Evolutionary conservation across 2,113 vertebrate species (phyloP), one percentile per base, ranked within the genome.

Genomic region (Myiozetetes cayanensis): DNA sequence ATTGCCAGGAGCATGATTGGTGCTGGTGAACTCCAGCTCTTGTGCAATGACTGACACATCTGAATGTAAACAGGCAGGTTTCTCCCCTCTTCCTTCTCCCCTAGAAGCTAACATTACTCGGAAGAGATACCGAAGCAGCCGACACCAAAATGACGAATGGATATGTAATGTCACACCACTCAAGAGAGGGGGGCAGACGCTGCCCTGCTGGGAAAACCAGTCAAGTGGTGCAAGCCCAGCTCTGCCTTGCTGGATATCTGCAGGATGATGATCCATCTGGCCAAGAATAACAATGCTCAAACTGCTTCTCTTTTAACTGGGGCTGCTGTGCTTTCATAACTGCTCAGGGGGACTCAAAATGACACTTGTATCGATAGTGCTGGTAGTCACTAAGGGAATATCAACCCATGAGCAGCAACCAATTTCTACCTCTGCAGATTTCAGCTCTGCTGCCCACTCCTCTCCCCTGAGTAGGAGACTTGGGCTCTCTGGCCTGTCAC

Each of bases 361-460:
- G 50, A 31, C 33, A 19, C 22, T 61, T 77, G 39, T 6, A 4
- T 62, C 62, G 43, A 17, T 50, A 44, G 28, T 2, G 2, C 62
- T 85, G 77, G 73, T 58, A 75, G 65, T 52, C 70, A 23, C 61
- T 67, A 35, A 50, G 49, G 50, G 31, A 58, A 8, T 35, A 71
- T 81, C 73, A 71, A 22, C 43, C 4, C 6, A 2, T 31, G 27
- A 66, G 46, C 73, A 70, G 30, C 31, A 62, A 74, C 43, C 6
- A 16, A 18, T 63, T 91, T 74, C 84, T 78, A 41, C 15, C 50
- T 46, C 59, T 46, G 17, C 22, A 14, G 1, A 6, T 71, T 90
- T 81, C 59, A 49, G 1, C 8, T 30, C 13, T 0, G 1, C 25
- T 47, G 33, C 49, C 33, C 25, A 2, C 20, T 76, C 24, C 41